Evolutionary conservation across 2,888 invertebrate species (phyloP), one percentile per base, ranked within the genome.

Genomic region (Piscicola geometra): DNA sequence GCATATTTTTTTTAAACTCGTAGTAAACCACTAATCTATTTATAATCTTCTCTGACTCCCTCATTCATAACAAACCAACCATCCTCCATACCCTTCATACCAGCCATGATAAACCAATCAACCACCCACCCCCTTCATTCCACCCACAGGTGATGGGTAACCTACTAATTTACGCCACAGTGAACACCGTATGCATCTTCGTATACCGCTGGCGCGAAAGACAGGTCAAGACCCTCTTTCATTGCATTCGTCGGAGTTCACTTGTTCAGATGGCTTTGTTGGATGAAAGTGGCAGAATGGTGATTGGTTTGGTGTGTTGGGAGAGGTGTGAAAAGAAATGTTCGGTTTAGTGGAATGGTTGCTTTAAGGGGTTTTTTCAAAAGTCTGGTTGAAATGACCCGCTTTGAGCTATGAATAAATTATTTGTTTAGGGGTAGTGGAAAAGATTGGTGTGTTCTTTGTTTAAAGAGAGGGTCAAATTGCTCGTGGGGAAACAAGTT

Each of bases 201-300:
- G 25, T 71, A 52, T 71, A 71, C 32, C 50, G 71, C 28, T 41
- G n/a, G 28, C 47, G 71, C 5, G 71, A 71, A 25, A 30, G 50
- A 2, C 28, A 71, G 52, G n/a, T 50, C 30, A 71, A 52, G 32
- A 1, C 18, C 30, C 0, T 50, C 15, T 71, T 71, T 52, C 32
- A 50, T 50, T 15, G 32, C 47, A 50, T 71, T 25, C n/a, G 71
- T 0, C 25, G 25, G 47, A 50, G 28, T 15, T 36, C 25, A 0
- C 47, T 50, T 21, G 28, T 71, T 9, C 71, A 71, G 41, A 28
- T 71, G 21, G 28, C n/a, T 1, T 15, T 52, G 12, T 30, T 36
- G 15, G 71, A 71, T 52, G 71, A 71, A 50, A 28, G n/a, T 28
- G 52, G n/a, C 52, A 71, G 52, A 71, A 50, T 50, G 71, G 71